Conservation (phyloP, 2,797 vertebrate genomes). For the Cossypha heuglini region DNA sequence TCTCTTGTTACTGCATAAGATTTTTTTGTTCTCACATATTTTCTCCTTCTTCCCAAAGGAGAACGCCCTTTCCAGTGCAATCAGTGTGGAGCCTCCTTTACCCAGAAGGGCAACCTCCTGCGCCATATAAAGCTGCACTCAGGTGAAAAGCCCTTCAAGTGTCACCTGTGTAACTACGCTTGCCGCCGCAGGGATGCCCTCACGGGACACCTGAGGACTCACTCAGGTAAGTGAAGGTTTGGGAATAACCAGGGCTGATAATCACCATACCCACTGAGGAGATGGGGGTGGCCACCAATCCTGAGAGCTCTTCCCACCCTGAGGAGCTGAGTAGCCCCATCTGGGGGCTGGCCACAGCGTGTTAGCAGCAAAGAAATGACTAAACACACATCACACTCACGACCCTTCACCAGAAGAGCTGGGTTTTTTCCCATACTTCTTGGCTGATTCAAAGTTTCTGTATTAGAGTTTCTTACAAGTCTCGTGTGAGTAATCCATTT, state of each 20-base stretch:
- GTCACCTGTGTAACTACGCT: slow-evolving; percentile 97
- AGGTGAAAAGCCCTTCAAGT: slow-evolving; percentile 98
- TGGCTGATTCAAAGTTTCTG: slow-evolving; percentile 6
- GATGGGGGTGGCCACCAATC: background rate
- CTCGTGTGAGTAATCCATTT: slow-evolving; percentile 4
- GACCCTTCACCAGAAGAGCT: background rate
- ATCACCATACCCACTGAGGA: accelerated
- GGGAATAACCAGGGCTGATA: background rate
- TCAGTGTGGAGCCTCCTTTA: slow-evolving; percentile 98
- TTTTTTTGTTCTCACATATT: slow-evolving; percentile 61
- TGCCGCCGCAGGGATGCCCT: slow-evolving; percentile 98
- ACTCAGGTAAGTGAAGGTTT: slow-evolving; percentile 85
- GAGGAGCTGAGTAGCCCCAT: background rate
- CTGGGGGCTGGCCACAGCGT: background rate
- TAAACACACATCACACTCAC: background rate
- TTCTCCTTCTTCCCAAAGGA: slow-evolving; percentile 76
- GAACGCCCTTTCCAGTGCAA: slow-evolving; percentile 98
- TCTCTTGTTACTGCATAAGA: slow-evolving; percentile 51
- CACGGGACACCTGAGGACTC: slow-evolving; percentile 94
- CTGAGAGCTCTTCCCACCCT: background rate
- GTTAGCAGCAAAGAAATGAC: background rate
- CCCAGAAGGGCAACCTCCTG: slow-evolving; percentile 97
- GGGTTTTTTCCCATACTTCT: background rate
- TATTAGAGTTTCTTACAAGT: slow-evolving; percentile 7
- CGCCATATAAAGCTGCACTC: slow-evolving; percentile 98